Percentiles rank a stretch among this genome's conserved stretches.
Evolutionary conservation across 2,888 invertebrate species (phyloP).

Genomic region (Leptinotarsa rubiginosa): DNA sequence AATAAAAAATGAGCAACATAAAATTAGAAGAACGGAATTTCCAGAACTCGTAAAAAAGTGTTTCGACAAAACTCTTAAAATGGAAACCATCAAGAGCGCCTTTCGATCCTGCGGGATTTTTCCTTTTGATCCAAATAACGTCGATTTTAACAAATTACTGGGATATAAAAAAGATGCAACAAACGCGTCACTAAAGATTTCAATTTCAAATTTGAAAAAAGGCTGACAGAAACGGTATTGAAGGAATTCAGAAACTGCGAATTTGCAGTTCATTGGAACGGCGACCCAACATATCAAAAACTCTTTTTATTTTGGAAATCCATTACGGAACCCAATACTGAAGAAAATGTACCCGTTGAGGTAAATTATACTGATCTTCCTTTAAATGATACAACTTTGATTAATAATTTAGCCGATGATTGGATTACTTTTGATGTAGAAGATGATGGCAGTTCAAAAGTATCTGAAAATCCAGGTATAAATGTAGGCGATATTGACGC

Average conservation of each 20-base stretch:
- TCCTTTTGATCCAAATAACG: constrained; percentile 15
- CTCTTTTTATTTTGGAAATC: constrained; percentile 14
- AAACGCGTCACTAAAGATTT: constrained; percentile 11
- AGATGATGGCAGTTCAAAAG: constrained; percentile 14
- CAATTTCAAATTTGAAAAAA: neutral
- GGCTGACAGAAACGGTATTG: neutral
- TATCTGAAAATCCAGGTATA: constrained; percentile 20
- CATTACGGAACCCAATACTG: constrained; percentile 1
- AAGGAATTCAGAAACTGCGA: constrained; percentile 2
- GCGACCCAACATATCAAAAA: constrained; percentile 11
- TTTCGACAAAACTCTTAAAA: neutral
- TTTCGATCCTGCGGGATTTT: neutral
- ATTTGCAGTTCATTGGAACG: neutral
- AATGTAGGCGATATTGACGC: constrained; percentile 15
- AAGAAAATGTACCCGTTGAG: neutral
- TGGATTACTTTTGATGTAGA: constrained; percentile 23
- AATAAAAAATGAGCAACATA: constrained; percentile 27
- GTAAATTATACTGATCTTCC: neutral
- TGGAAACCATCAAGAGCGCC: neutral
- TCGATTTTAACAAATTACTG: constrained; percentile 2
- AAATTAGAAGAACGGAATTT: constrained; percentile 8
- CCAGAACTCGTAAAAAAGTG: neutral
- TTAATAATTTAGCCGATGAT: constrained; percentile 11
- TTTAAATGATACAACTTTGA: constrained; percentile 8
- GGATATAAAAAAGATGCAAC: constrained; percentile 4